Evolutionary conservation across 2,113 vertebrate genomes (phyloP).

Genomic region (Sprattus sprattus): DNA sequence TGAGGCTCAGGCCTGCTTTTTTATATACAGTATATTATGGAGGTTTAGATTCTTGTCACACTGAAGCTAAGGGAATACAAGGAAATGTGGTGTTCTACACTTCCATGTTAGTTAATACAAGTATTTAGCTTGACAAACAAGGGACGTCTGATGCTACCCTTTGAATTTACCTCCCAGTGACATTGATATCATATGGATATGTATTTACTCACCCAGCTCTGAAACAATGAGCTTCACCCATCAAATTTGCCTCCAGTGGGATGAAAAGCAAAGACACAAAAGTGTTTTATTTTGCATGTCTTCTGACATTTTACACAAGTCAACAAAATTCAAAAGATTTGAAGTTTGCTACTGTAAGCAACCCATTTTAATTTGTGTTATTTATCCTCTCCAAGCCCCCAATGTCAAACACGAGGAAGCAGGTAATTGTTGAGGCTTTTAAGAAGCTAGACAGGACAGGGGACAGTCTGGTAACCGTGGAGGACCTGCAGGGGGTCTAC

Average conservation of each 20-base stretch:
- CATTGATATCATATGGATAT: no score
- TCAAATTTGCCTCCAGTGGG: not conserved
- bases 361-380: not conserved
- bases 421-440: slow-evolving; percentile 64
- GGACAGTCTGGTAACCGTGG: slow-evolving; percentile 66
- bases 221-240: not conserved
- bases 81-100: no score
- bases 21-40: no score
- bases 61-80: no score
- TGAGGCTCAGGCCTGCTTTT: not conserved
- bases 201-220: no score
- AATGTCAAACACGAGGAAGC: slow-evolving; percentile 66
- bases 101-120: not conserved
- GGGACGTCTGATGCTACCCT: no score
- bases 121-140: not conserved
- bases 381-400: slow-evolving; percentile 57
- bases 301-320: no score
- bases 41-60: no score
- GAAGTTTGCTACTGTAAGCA: not conserved
- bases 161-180: no score
- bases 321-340: no score
- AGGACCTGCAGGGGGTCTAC: slow-evolving; percentile 70
- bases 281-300: not conserved
- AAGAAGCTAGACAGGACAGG: slow-evolving; percentile 70
- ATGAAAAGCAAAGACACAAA: not conserved